phyloP scores from a whole-genome alignment of 2,113 vertebrate species.

The Paramisgurnus dabryanus region DNA sequence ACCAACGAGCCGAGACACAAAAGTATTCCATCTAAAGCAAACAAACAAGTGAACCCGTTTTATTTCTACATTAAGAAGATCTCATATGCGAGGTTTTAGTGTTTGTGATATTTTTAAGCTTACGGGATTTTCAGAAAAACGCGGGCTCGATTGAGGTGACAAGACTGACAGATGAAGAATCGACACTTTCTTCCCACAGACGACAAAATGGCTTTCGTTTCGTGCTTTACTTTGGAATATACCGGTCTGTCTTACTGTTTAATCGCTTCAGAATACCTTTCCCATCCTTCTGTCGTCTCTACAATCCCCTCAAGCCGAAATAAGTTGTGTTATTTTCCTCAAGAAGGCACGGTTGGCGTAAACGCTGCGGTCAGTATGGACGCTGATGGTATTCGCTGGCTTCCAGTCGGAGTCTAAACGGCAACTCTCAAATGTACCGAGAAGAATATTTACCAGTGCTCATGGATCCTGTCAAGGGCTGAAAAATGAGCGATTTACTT shows the following conservation, averaged over 20 bases:
- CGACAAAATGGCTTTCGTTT: conserved; percentile 61
- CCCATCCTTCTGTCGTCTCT: conserved; percentile 1
- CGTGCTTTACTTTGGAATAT: conserved; percentile 11
- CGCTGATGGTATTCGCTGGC: conserved; percentile 12
- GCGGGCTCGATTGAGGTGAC: conserved; percentile 20
- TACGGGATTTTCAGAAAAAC: conserved; percentile 1
- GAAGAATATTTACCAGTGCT: background rate
- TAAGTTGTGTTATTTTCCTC: conserved; percentile 54
- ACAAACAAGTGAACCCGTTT: background rate
- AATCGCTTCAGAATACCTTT: background rate
- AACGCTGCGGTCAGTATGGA: conserved; percentile 52
- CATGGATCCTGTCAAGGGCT: conserved; percentile 38
- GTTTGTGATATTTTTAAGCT: conserved; percentile 9
- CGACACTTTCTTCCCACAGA: background rate
- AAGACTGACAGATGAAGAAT: conserved; percentile 13
- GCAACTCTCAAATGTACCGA: background rate
- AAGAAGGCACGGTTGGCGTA: conserved; percentile 23
- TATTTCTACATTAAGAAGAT: no score
- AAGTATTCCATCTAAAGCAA: background rate
- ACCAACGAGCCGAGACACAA: conserved; percentile 4
- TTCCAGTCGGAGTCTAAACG: conserved; percentile 3
- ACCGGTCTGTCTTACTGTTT: conserved; percentile 4
- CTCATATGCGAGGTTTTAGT: conserved; percentile 16
- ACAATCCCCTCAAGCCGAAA: conserved; percentile 52
- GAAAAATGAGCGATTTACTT: conserved; percentile 9